A percentile compares a stretch with the other conserved stretches of the same genome.
Evolutionary conservation across 1,140 invertebrate genomes (phyloP).

Genomic region (Holotrichia oblita): DNA sequence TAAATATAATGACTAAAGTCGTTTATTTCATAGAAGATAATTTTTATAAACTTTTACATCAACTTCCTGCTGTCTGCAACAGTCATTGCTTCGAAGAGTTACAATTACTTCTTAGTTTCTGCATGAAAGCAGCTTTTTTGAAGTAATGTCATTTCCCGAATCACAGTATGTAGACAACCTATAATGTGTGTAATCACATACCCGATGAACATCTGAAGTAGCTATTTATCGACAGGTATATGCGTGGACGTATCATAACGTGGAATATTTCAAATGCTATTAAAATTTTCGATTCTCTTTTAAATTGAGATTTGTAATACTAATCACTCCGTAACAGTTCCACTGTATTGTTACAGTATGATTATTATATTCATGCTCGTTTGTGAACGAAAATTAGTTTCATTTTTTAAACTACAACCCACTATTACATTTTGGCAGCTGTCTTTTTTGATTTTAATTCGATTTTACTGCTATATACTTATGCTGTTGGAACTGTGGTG

Average conservation of each 20-base stretch:
- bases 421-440: background rate
- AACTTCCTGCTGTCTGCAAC: no score
- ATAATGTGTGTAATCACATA: no score
- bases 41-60: no score
- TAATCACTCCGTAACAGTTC: background rate
- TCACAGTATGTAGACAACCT: no score
- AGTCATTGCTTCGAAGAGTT: no score
- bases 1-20: no score
- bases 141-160: no score
- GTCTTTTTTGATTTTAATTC: background rate
- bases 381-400: background rate
- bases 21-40: no score
- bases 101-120: no score
- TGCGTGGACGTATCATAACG: background rate
- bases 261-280: background rate
- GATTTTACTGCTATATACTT: background rate
- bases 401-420: background rate
- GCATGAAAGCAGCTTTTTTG: no score
- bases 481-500: background rate
- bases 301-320: background rate
- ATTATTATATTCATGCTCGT: background rate
- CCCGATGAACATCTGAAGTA: background rate
- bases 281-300: slow-evolving; percentile 3
- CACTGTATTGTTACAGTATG: background rate
- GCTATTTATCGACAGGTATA: background rate